Conservation (phyloP, 2,113 vertebrate genomes). For the Chauna torquata region DNA sequence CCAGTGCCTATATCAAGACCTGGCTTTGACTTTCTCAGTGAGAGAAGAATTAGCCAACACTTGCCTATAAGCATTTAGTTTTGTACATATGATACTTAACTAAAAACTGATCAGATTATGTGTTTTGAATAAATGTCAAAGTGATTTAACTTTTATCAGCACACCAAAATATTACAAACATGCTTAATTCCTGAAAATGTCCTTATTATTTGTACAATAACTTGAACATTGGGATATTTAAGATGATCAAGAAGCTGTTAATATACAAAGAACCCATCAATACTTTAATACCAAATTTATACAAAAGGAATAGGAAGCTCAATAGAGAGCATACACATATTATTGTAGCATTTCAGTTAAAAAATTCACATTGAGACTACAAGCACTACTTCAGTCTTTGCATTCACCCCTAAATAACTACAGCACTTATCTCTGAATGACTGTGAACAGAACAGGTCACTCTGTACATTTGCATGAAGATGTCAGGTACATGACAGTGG, state of each 20-base stretch:
- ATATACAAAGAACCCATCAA: background rate
- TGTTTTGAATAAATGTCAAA: background rate
- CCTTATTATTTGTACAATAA: background rate
- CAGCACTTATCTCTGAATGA: slow-evolving; percentile 1
- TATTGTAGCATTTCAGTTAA: background rate
- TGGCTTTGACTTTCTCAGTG: background rate
- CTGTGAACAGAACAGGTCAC: slow-evolving; percentile 5
- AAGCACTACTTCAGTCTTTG: slow-evolving; percentile 9
- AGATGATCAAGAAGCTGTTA: background rate
- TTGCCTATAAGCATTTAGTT: background rate
- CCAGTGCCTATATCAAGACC: background rate
- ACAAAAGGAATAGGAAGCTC: background rate
- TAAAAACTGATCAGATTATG: background rate
- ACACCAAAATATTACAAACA: background rate
- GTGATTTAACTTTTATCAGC: background rate
- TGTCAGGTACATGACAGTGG: slow-evolving; percentile 22
- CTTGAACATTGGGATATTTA: background rate
- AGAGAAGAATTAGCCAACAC: background rate
- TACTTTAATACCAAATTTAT: background rate
- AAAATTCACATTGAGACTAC: background rate
- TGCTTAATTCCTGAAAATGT: background rate
- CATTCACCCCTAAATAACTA: slow-evolving; percentile 13
- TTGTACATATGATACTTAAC: background rate
- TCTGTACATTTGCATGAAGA: slow-evolving; percentile 30
- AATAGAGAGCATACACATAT: background rate